phyloP scores from a whole-genome alignment of 2,113 vertebrate genomes.

The Catharus minimus region DNA sequence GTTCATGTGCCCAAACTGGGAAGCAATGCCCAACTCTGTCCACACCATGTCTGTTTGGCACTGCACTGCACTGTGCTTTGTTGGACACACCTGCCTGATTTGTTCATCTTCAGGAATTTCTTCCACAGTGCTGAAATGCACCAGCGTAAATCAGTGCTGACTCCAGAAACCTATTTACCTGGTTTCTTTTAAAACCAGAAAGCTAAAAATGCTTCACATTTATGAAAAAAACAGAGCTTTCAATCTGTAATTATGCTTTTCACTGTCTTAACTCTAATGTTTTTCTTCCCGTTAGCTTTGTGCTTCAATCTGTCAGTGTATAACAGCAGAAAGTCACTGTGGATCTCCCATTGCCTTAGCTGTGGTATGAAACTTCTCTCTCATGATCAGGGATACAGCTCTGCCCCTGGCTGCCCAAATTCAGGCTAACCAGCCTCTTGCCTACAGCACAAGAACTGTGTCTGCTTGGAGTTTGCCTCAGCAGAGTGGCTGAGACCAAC shows the following conservation, averaged over 20 bases:
- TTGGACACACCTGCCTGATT: not conserved
- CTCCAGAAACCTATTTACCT: not conserved
- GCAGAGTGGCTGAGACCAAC: not conserved
- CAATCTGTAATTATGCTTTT: not conserved
- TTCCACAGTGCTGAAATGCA: not conserved
- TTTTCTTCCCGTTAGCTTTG: not conserved
- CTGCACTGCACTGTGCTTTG: not conserved
- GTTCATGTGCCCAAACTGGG: not conserved
- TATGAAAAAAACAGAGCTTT: not conserved
- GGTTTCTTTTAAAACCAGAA: not conserved
- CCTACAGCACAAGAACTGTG: not conserved
- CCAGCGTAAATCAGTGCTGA: not conserved
- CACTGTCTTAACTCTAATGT: not conserved
- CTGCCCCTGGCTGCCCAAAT: not conserved
- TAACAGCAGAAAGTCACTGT: not conserved
- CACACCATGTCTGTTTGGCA: not conserved
- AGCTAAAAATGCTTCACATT: not conserved
- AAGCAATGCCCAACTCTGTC: not conserved
- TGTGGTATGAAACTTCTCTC: not conserved
- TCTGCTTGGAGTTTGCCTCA: slow-evolving; percentile 8
- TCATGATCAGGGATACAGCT: not conserved
- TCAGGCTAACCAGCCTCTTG: not conserved
- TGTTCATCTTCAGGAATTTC: not conserved
- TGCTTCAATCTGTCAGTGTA: not conserved
- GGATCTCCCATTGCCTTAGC: not conserved